Base-by-base conservation (phyloP, 2,113 vertebrate genomes). In the Paramisgurnus dabryanus region DNA sequence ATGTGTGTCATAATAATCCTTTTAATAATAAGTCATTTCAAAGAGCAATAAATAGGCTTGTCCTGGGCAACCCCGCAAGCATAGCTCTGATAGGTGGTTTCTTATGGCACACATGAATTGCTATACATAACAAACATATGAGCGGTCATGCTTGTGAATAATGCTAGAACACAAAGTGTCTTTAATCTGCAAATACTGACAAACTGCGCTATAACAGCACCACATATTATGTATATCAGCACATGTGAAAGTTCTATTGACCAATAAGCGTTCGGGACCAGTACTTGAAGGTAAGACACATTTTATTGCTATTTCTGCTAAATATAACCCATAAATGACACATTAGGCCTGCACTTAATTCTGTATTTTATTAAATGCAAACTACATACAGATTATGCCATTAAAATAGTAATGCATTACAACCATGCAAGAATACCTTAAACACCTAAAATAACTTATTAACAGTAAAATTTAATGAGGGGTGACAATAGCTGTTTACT, bases 1-100 rank as follows among this genome's bases (percentile, higher is more conserved):
- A 90, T 89, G 89, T 91, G 88, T 92, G 89, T 92, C 87, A 85
- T 87, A 80, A 80, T 92, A 93, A 93, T 93, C 91, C 91, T 87
- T 90, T 93, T 91, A 92, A 87, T 86, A 88, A 87, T 91, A 90
- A 90, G 89, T 89, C 84, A 89, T 90, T 91, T 90, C 80, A 86
- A 86, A 83, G 84, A 90, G 90, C 86, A 88, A 80, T 73, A 79
- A 87, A 83, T 90, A 87, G 91, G 89, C 85, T 85, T 85, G 88
- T 87, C 82, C 82, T 69, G 72, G 67, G 78, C 39, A 80, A 61
- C 65, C 78, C 27, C 65, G 69, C 57, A 57, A 68, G 15, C 27
- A 17, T 3, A 43, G 66, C 58, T 80, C 64, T 65, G 57, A 80
- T 72, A 66, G 65, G 57, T 72, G 61, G 82, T 55, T 74, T 63